Percentiles rank a stretch among this genome's conserved stretches.
These are phyloP conservation scores for Aphelinus certus DNA, from an alignment of 1,140 invertebrate genomes.

Conservation along the genomic window DNA sequence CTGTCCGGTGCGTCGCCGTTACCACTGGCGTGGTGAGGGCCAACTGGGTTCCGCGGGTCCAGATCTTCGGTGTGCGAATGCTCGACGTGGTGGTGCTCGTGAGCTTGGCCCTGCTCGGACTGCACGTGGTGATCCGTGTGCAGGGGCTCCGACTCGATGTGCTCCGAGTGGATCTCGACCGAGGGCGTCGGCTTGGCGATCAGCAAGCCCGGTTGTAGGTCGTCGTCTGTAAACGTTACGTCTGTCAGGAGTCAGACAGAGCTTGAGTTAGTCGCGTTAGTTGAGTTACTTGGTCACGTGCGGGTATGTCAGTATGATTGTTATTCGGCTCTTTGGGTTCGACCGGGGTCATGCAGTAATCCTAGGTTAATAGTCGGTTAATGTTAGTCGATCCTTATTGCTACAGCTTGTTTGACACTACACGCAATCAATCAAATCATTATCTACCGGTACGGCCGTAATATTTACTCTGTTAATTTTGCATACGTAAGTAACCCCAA, in stretches of 20 bases:
- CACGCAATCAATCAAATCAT: no score
- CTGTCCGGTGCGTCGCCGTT: neutral
- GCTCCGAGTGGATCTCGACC: neutral
- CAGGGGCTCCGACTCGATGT: slow-evolving; percentile 6
- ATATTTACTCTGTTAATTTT: no score
- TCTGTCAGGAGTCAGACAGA: slow-evolving; percentile 48
- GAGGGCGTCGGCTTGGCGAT: slow-evolving; percentile 44
- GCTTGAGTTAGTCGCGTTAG: slow-evolving; percentile 9
- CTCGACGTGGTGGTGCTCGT: neutral
- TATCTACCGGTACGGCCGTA: no score
- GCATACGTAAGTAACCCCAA: no score
- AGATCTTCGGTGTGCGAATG: neutral
- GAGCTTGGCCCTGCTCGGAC: neutral
- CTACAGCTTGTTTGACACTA: no score
- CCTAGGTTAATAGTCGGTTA: no score
- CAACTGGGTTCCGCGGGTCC: slow-evolving; percentile 16
- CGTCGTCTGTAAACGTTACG: slow-evolving; percentile 59
- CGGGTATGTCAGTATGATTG: neutral
- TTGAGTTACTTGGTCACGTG: neutral
- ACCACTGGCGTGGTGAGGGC: neutral
- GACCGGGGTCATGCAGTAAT: no score
- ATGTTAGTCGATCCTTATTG: no score
- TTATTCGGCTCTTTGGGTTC: no score
- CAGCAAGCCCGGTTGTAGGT: slow-evolving; percentile 46
- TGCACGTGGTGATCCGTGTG: neutral